These are phyloP conservation scores for Phyllotreta striolata DNA, from an alignment of 2,888 invertebrate genomes.

Conservation along the genomic window DNA sequence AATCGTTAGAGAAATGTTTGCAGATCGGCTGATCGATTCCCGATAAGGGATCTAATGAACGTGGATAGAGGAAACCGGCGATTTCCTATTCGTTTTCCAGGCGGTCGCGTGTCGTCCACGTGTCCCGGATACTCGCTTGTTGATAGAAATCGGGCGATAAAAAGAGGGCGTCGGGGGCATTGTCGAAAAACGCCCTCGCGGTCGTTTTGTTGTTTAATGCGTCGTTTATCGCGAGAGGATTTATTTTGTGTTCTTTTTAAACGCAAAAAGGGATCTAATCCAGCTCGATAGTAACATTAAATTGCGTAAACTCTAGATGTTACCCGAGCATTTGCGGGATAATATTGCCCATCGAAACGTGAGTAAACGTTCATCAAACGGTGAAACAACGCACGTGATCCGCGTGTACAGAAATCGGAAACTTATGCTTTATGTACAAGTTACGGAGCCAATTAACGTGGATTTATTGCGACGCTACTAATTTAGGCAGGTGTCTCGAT, in stretches of 20 bases:
- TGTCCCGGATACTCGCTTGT: slow-evolving; percentile 48
- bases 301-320: too few relatives aligned
- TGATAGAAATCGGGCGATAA: slow-evolving; percentile 51
- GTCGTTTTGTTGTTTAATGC: slow-evolving; percentile 37
- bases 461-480: slow-evolving; percentile 60
- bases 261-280: too few relatives aligned
- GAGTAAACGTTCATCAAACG: slow-evolving; percentile 15
- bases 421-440: slow-evolving; percentile 57
- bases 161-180: slow-evolving; percentile 36
- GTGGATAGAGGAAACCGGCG: slow-evolving; percentile 44
- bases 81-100: slow-evolving; percentile 49
- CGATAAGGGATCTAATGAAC: slow-evolving; percentile 58
- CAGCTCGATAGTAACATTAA: too few relatives aligned
- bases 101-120: slow-evolving; percentile 49
- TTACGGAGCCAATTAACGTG: slow-evolving; percentile 59
- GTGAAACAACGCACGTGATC: slow-evolving; percentile 38
- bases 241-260: slow-evolving; percentile 12
- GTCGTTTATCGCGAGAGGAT: slow-evolving; percentile 37
- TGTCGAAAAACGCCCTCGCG: slow-evolving; percentile 37
- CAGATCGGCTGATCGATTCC: slow-evolving; percentile 58
- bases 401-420: slow-evolving; percentile 53
- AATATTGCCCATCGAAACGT: slow-evolving; percentile 13
- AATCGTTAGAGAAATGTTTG: too few relatives aligned
- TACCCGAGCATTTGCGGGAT: too few relatives aligned
- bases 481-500: slow-evolving; percentile 59